These are phyloP conservation scores for Phenganax marumi DNA, from an alignment of 92 coral and sea anemone species.

Conservation along the genomic window DNA sequence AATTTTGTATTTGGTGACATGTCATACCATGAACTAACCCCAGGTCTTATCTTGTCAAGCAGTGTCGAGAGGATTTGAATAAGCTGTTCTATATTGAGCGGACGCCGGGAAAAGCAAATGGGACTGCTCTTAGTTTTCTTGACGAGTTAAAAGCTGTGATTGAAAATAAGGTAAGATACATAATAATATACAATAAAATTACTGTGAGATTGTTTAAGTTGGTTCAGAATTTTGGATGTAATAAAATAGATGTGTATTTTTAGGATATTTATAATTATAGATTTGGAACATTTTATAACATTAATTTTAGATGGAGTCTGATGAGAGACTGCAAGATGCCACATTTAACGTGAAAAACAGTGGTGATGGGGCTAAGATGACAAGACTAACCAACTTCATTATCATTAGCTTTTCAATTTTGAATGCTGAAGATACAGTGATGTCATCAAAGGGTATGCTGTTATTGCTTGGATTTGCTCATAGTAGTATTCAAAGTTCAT, in stretches of 20 bases:
- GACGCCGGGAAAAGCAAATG: slow-evolving; percentile 6
- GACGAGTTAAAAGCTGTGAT: no score
- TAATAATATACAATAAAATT: not conserved
- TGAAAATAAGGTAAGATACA: not conserved
- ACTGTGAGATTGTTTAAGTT: not conserved
- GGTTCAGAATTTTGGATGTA: not conserved
- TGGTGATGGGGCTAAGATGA: not conserved
- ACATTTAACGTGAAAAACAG: not conserved
- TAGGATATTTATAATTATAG: not conserved
- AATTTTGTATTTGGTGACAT: no score
- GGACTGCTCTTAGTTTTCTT: no score
- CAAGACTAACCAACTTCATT: no score
- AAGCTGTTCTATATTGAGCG: not conserved
- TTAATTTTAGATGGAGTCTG: slow-evolving; percentile 8
- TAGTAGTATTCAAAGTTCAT: not conserved
- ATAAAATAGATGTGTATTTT: not conserved
- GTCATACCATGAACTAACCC: no score
- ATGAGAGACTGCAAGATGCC: not conserved
- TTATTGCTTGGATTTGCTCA: not conserved
- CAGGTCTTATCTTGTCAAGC: not conserved
- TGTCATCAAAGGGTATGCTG: not conserved
- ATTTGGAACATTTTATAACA: not conserved
- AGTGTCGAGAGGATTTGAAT: not conserved
- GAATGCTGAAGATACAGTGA: slow-evolving; percentile 19
- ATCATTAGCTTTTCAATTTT: no score